phyloP scores from a whole-genome alignment of 2,113 vertebrate species.

The Dasyurus viverrinus region DNA sequence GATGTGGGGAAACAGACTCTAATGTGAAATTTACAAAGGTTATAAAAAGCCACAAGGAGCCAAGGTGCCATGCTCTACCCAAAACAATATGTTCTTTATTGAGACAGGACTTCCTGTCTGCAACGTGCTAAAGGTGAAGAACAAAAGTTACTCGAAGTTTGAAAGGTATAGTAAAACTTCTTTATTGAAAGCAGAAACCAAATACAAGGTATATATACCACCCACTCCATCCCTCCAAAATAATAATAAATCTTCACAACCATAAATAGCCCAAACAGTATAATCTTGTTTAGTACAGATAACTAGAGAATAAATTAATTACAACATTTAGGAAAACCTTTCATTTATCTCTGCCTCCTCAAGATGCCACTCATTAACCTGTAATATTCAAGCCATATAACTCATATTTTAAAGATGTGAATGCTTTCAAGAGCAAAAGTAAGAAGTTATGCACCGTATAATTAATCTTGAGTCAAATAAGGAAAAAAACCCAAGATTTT shows the following conservation, averaged over 20 bases:
- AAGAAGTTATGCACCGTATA: slow-evolving; percentile 9
- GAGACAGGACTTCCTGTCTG: slow-evolving; percentile 85
- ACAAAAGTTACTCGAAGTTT: slow-evolving; percentile 82
- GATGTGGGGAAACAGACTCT: slow-evolving; percentile 70
- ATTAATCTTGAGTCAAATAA: background rate
- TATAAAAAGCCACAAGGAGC: slow-evolving; percentile 76
- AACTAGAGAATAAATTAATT: slow-evolving; percentile 52
- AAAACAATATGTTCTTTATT: slow-evolving; percentile 86
- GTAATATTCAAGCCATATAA: slow-evolving; percentile 2
- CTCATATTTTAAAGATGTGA: slow-evolving; percentile 28
- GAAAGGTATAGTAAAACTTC: slow-evolving; percentile 86
- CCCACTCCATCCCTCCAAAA: slow-evolving; percentile 49
- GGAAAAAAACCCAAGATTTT: background rate
- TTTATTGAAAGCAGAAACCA: slow-evolving; percentile 85
- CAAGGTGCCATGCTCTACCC: slow-evolving; percentile 76
- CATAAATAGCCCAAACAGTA: slow-evolving; percentile 37
- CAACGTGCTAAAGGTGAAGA: slow-evolving; percentile 82
- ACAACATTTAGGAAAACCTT: slow-evolving; percentile 57
- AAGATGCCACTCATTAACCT: slow-evolving; percentile 8
- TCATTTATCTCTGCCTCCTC: slow-evolving; percentile 39
- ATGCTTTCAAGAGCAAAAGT: background rate
- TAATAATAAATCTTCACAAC: background rate
- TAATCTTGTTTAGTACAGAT: slow-evolving; percentile 45
- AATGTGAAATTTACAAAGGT: slow-evolving; percentile 72
- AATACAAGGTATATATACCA: slow-evolving; percentile 74